Conservation (phyloP, 1,140 invertebrate species). For the Diuraphis noxia region DNA sequence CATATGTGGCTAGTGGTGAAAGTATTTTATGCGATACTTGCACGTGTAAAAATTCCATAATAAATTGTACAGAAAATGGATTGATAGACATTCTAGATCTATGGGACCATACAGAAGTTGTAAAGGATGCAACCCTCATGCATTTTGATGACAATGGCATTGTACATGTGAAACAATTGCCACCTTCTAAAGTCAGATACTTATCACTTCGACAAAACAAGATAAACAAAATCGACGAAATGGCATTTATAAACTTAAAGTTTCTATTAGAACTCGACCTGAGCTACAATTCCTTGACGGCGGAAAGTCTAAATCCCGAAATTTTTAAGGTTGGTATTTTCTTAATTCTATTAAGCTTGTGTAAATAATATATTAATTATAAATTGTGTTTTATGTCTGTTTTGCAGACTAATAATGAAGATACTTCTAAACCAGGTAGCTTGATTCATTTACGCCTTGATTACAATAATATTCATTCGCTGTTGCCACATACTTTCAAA, state of each 20-base stretch:
- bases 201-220: slow-evolving; percentile 62
- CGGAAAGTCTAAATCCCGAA: slow-evolving; percentile 65
- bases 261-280: slow-evolving; percentile 69
- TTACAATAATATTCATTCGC: slow-evolving; percentile 68
- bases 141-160: slow-evolving; percentile 23
- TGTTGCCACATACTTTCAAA: slow-evolving; percentile 73
- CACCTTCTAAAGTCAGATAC: slow-evolving; percentile 57
- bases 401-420: neutral
- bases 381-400: neutral
- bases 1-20: neutral
- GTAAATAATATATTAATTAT: neutral
- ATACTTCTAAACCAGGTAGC: neutral
- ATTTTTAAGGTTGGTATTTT: slow-evolving; percentile 67
- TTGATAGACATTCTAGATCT: slow-evolving; percentile 5
- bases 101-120: neutral
- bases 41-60: neutral
- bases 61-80: slow-evolving; percentile 37
- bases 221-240: slow-evolving; percentile 66
- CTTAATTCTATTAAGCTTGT: neutral
- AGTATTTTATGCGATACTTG: slow-evolving; percentile 26
- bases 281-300: slow-evolving; percentile 69
- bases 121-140: neutral
- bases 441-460: slow-evolving; percentile 68
- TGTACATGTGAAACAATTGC: neutral
- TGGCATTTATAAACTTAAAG: slow-evolving; percentile 68